These are phyloP conservation scores for Melanchra persicariae DNA, from an alignment of 2,888 invertebrate species.

Conservation along the genomic window DNA sequence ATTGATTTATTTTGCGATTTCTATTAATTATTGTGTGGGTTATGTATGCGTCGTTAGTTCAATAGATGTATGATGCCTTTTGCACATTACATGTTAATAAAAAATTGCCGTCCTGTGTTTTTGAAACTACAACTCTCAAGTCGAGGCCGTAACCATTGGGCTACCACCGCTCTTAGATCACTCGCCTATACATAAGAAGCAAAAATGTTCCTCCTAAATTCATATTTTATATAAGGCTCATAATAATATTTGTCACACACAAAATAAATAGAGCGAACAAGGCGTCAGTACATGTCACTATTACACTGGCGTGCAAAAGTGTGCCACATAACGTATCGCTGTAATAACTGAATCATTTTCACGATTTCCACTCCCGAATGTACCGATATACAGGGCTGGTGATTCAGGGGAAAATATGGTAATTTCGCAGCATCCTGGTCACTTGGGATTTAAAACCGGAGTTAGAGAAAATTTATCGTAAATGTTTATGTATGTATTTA, in stretches of 20 bases:
- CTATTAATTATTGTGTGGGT: background rate
- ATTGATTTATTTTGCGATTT: slow-evolving; percentile 29
- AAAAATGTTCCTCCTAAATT: no score
- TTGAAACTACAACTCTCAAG: no score
- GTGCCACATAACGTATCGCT: slow-evolving; percentile 37
- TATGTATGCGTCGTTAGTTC: background rate
- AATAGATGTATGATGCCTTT: background rate
- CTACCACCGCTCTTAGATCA: no score
- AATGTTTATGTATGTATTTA: no score
- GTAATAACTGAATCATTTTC: slow-evolving; percentile 52
- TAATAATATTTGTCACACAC: slow-evolving; percentile 32
- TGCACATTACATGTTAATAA: no score
- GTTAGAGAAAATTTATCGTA: no score
- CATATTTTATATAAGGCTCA: no score
- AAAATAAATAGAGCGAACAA: slow-evolving; percentile 34
- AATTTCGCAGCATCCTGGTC: no score
- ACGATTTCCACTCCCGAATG: slow-evolving; percentile 26
- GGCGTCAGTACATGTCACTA: slow-evolving; percentile 17
- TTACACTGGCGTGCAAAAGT: slow-evolving; percentile 39
- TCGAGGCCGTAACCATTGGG: no score
- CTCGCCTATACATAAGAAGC: no score
- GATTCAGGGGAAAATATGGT: background rate
- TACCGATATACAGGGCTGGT: slow-evolving; percentile 41
- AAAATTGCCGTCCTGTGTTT: no score
- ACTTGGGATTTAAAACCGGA: no score